phyloP scores from a whole-genome alignment of 2,113 vertebrate genomes.

The Mixornis gularis region DNA sequence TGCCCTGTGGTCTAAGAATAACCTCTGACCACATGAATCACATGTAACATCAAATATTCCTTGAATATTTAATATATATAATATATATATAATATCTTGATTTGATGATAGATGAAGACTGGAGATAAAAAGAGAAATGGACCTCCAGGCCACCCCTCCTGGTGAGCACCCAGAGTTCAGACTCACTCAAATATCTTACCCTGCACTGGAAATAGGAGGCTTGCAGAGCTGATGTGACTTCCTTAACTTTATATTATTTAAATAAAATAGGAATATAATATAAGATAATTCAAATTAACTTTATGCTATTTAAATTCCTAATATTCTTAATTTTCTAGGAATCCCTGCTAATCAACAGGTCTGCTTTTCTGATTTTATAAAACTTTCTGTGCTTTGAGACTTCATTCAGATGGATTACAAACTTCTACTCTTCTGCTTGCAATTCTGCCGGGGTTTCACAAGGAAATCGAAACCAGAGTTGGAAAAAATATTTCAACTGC shows the following conservation, averaged over 20 bases:
- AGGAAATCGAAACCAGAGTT: conserved; percentile 37
- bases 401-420: conserved; percentile 10
- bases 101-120: not conserved
- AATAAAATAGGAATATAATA: not conserved
- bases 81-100: not conserved
- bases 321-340: not conserved
- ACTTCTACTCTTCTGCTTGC: conserved; percentile 9
- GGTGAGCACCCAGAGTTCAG: not conserved
- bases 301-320: not conserved
- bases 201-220: not conserved
- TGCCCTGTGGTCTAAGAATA: not conserved
- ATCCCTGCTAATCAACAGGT: not conserved
- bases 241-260: not conserved
- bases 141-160: not conserved
- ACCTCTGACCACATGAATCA: not conserved
- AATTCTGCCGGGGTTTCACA: conserved; percentile 8
- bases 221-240: not conserved
- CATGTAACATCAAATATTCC: not conserved
- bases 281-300: not conserved
- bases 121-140: not conserved
- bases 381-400: not conserved
- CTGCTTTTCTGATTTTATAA: not conserved
- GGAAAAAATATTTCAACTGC: conserved; percentile 44
- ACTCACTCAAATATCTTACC: not conserved
- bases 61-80: not conserved